Evolutionary conservation across 2,888 invertebrate species (phyloP), one percentile per base, ranked within the genome.

Genomic region (Xanthia togata): DNA sequence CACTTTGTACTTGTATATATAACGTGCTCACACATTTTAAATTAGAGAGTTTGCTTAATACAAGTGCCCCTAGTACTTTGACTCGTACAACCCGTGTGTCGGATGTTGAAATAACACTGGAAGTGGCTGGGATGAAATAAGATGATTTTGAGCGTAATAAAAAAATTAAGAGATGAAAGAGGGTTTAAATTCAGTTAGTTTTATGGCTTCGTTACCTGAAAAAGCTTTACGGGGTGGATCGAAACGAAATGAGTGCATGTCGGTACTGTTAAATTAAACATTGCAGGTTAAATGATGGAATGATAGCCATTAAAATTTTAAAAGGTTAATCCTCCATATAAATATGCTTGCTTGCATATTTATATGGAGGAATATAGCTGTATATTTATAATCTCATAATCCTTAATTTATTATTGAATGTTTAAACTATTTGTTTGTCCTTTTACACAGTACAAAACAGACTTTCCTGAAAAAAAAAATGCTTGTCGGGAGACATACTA

Each of bases 11-110:
- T 84, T 82, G 84, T 87, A 82, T 76, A 78, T 87, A 82, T 76
- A 78, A 70, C 74, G 74, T 82, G 79, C 79, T 87, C 90, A 91
- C 92, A 90, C 87, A 92, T 92, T 90, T 91, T 91, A 90, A 90
- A 91, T 91, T 84, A 91, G 85, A 70, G 84, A 90, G 89, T 91
- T 92, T 90, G 87, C 88, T 90, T 88, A 89, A 89, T 89, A 90
- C 87, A 87, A 90, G 87, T 86, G 81, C 83, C 82, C 72, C 68
- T 70, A 80, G 84, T 78, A 83, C 71, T 82, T 80, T 76, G 78
- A 87, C 68, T 84, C 83, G 70, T 78, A 79, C 81, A 80, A 84
- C 73, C 80, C 80, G 84, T 89, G 76, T 87, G 84, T 87, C 26
- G 76, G 81, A 81, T 84, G 81, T 83, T 81, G 84, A 87, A 85